Conservation (phyloP, 2,797 vertebrate genomes). For the Pseudochirops cupreus region DNA sequence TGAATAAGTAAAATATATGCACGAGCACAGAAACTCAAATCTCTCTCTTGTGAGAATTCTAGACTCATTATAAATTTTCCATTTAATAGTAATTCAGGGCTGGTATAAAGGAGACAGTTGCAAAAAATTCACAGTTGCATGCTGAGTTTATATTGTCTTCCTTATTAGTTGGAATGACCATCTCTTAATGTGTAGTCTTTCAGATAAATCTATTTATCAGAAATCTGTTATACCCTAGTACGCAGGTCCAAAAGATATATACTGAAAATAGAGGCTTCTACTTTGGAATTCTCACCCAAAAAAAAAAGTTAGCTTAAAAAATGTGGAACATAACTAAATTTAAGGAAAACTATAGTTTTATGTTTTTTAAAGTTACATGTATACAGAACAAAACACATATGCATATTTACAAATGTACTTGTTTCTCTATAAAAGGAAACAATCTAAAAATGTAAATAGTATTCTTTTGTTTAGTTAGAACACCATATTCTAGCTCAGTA, state of each 20-base stretch:
- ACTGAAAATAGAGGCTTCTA: background rate
- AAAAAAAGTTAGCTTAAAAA: slow-evolving; percentile 49
- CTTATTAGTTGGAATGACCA: slow-evolving; percentile 36
- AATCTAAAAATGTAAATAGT: slow-evolving; percentile 34
- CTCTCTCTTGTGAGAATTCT: slow-evolving; percentile 34
- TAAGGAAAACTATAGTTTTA: slow-evolving; percentile 40
- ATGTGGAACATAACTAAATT: slow-evolving; percentile 55
- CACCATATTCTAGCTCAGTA: slow-evolving; percentile 64
- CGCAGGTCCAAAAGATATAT: background rate
- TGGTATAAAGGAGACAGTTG: slow-evolving; percentile 46
- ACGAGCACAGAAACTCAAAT: slow-evolving; percentile 40
- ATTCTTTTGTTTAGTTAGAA: slow-evolving; percentile 54
- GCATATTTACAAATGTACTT: slow-evolving; percentile 60
- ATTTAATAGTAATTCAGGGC: slow-evolving; percentile 41
- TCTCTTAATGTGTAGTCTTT: slow-evolving; percentile 6
- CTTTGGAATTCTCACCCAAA: slow-evolving; percentile 40
- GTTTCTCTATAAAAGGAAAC: slow-evolving; percentile 65
- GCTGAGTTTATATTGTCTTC: slow-evolving; percentile 12
- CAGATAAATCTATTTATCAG: slow-evolving; percentile 13
- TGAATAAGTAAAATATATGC: slow-evolving; percentile 47
- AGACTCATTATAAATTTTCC: slow-evolving; percentile 41
- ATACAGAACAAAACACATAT: slow-evolving; percentile 27
- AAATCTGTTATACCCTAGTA: slow-evolving; percentile 27
- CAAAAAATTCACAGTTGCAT: slow-evolving; percentile 42
- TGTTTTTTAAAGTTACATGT: slow-evolving; percentile 43